Base-by-base conservation (phyloP, 2,113 vertebrate species). In the Leiothrix lutea region DNA sequence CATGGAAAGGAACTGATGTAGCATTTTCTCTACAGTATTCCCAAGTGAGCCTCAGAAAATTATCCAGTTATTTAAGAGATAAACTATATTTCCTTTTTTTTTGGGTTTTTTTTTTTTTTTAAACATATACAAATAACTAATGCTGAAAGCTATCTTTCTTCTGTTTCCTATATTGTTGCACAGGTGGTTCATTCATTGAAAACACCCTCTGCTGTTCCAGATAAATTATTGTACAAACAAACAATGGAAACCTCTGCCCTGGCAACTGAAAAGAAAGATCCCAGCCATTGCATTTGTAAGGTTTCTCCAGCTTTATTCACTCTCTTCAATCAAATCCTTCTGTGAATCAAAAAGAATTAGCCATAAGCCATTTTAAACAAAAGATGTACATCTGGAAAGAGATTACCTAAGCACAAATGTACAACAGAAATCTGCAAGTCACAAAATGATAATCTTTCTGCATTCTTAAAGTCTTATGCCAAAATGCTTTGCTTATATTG, bases 171-270 rank as follows among this genome's bases (percentile, higher is more conserved):
- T 91, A 96, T 89, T 83, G 33, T 73, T 90, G 77, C 86, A 90
- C 94, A 97, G 97, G 96, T 97, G 97, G 92, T 66, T 88, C 54
- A 87, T 97, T 96, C 94, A 95, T 80, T 96, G 89, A 96, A 97
- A 97, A 94, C 95, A 97, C 77, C 80, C 93, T 96, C 84, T 82
- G 87, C 73, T 94, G 51, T 73, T 90, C 73, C 74, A 96, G 92
- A 95, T 95, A 93, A 23, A 81, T 91, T 90, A 88, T 91, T 92
- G 74, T 94, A 80, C 95, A 98, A 98, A 97, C 87, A 98, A 98
- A 97, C 90, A 96, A 40, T 35, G 35, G 65, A 83, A 97, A 95
- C 91, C 94, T 97, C 92, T 96, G 96, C 80, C 65, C 80, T 95
- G 86, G 88, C 40, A 95, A 90, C 75, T 57, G 80, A 86, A 77